A percentile compares a stretch with the other conserved stretches of the same genome.
phyloP scores from a whole-genome alignment of 1,140 invertebrate genomes.

The Eueides isabella region DNA sequence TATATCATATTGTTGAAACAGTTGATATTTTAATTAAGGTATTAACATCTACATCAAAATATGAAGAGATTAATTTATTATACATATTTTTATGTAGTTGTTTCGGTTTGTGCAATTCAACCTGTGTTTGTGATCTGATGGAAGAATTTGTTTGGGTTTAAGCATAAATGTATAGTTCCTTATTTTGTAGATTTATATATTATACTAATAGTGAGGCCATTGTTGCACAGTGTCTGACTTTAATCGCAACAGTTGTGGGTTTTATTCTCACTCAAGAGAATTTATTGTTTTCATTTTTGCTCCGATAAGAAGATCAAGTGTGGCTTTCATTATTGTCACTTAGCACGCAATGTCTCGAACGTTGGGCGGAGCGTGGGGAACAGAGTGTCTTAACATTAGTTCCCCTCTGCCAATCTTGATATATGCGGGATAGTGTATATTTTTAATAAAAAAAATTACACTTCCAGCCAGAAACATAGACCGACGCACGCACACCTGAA shows the following conservation, averaged over 20 bases:
- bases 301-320: no score
- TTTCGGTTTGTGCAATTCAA: slow-evolving; percentile 75
- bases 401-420: no score
- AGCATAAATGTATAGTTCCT: slow-evolving; percentile 78
- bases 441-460: background rate
- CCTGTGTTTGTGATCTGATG: slow-evolving; percentile 79
- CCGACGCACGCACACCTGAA: slow-evolving; percentile 30
- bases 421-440: no score
- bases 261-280: no score
- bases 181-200: slow-evolving; percentile 69
- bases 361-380: no score
- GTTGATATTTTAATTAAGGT: slow-evolving; percentile 77
- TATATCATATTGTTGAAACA: slow-evolving; percentile 61
- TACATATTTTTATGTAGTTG: slow-evolving; percentile 62
- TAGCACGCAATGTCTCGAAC: no score
- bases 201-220: no score
- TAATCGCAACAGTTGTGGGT: no score
- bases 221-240: no score
- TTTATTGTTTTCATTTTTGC: no score
- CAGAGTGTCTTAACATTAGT: no score
- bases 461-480: background rate
- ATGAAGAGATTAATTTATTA: slow-evolving; percentile 79
- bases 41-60: slow-evolving; percentile 63
- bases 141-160: slow-evolving; percentile 71
- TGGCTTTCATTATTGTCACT: no score